Evolutionary conservation across 2,113 vertebrate genomes (phyloP), one percentile per base, ranked within the genome.

Genomic region (Proteles cristata): DNA sequence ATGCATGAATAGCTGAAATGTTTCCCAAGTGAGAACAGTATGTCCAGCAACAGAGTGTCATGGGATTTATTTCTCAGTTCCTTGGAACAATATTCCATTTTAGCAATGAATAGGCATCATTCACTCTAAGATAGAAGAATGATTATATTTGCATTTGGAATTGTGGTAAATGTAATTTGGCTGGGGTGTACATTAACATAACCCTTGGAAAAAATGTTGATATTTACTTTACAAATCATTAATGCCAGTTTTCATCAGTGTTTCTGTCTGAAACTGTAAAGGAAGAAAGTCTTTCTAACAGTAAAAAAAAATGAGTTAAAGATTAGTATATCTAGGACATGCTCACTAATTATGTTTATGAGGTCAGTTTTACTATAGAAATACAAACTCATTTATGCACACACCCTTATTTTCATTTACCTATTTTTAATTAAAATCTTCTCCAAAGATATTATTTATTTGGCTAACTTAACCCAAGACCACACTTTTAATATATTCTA

Each of bases 351-450:
- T 87, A 86, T 71, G 17, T 77, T 77, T 63, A 77, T 95, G 7
- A 82, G 11, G 45, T 76, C 61, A 65, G 4, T 86, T 69, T 39
- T 45, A 82, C 45, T 45, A 4, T 69, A 25, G n/a, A 95, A 73
- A 74, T 3, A 31, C 71, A 95, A 80, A 15, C 23, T 71, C 74
- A 45, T 84, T 58, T 87, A 73, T 97, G 15, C 1, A 77, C 5
- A 61, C 2, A 7, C 3, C 12, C 14, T 66, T 80, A 55, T 92
- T 96, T 86, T 92, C 17, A 31, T 55, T 88, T 86, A 65, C 17
- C 15, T 53, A 76, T 69, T 82, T 97, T 77, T 93, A 91, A 77
- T 87, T 92, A 65, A 82, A 94, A 81, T 50, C 4, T 86, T 92
- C 61, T 16, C 82, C n/a, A 77, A 55, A 90, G 15, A 66, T 82